Percentiles rank a stretch among this genome's conserved stretches.
phyloP scores from a whole-genome alignment of 2,888 invertebrate genomes.

The Oxystoma pomonae region DNA sequence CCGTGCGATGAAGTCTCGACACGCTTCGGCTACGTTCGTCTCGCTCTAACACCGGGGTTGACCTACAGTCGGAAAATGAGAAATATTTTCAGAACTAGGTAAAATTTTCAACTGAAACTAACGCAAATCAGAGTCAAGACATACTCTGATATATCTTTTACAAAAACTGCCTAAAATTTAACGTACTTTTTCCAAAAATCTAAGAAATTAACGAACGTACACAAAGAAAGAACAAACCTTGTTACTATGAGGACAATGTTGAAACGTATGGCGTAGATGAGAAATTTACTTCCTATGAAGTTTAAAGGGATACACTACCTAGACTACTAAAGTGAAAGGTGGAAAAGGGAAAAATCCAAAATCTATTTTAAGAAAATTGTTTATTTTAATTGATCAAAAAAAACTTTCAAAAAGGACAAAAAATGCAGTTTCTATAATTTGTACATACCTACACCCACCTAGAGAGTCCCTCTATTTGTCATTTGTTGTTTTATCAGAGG shows the following conservation, averaged over 20 bases:
- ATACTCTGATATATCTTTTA: background rate
- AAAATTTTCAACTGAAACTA: background rate
- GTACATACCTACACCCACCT: no score
- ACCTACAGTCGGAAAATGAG: background rate
- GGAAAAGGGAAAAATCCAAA: no score
- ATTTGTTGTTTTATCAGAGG: no score
- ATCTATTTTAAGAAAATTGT: no score
- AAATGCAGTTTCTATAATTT: no score
- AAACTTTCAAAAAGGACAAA: no score
- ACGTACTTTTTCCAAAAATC: slow-evolving; percentile 33
- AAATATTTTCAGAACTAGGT: background rate
- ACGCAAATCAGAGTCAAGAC: background rate
- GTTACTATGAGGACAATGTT: slow-evolving; percentile 24
- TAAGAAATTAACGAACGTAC: slow-evolving; percentile 28
- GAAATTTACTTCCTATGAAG: background rate
- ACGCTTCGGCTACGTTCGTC: slow-evolving; percentile 26
- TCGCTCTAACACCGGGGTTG: slow-evolving; percentile 31
- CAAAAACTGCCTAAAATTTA: background rate
- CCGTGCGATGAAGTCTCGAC: slow-evolving; percentile 31
- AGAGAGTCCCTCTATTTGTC: no score
- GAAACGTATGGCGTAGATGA: slow-evolving; percentile 23
- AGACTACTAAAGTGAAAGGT: no score
- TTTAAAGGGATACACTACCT: background rate
- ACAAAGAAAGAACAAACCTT: slow-evolving; percentile 35
- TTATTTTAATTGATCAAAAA: no score